A percentile compares a stretch with the other conserved stretches of the same genome.
Conservation (phyloP, 2,888 invertebrate genomes). For the Acrobasis suavella region DNA sequence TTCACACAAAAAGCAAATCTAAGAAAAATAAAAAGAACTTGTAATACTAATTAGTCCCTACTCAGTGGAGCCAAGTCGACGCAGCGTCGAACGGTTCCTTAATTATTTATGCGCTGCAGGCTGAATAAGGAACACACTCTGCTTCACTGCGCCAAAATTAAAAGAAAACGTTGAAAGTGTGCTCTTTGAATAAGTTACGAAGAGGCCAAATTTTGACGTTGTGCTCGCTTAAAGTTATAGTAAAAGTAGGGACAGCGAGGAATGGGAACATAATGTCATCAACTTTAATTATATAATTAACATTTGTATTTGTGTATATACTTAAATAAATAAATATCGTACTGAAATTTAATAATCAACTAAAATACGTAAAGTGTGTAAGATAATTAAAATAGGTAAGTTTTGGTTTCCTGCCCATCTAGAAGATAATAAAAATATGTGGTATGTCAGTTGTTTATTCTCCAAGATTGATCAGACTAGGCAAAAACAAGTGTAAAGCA, state of each 20-base stretch:
- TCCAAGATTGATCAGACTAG: too few species aligned
- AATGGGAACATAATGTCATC: neutral
- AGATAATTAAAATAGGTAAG: too few species aligned
- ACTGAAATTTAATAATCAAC: neutral
- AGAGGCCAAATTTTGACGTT: slow-evolving; percentile 20
- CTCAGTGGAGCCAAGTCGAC: slow-evolving; percentile 50
- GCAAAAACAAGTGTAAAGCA: too few species aligned
- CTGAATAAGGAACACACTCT: slow-evolving; percentile 63
- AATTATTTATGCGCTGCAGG: slow-evolving; percentile 74
- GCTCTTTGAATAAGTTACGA: slow-evolving; percentile 31
- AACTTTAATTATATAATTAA: too few species aligned
- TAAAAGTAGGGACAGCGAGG: neutral
- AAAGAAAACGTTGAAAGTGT: slow-evolving; percentile 38
- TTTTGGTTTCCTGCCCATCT: too few species aligned
- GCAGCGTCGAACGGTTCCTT: slow-evolving; percentile 66
- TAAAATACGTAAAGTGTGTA: too few species aligned
- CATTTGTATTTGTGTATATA: too few species aligned
- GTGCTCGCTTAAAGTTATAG: neutral
- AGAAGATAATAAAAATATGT: too few species aligned
- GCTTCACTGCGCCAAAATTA: slow-evolving; percentile 61
- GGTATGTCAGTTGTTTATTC: too few species aligned
- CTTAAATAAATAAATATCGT: too few species aligned
- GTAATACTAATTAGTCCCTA: slow-evolving; percentile 59
- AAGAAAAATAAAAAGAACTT: slow-evolving; percentile 40
- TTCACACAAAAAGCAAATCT: neutral